phyloP scores from a whole-genome alignment of 2,113 vertebrate genomes.

The Sylvicapra grimmia region DNA sequence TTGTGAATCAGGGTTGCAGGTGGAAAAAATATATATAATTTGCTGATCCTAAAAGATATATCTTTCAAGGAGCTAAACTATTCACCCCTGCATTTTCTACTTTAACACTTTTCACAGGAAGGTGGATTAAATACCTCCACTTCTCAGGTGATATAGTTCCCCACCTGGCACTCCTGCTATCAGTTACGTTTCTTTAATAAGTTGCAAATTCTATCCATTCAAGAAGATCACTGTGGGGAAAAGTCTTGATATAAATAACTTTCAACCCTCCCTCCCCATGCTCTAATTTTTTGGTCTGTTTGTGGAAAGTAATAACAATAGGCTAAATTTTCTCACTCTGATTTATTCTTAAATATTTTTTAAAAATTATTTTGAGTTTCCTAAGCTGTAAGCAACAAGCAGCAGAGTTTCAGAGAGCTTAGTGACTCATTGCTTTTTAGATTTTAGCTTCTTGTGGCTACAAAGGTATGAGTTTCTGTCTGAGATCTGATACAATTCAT shows the following conservation, averaged over 20 bases:
- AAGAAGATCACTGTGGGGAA: neutral
- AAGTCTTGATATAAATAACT: neutral
- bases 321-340: neutral
- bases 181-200: neutral
- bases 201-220: conserved; percentile 11
- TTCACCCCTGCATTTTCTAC: conserved; percentile 20
- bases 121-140: neutral
- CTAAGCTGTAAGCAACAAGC: neutral
- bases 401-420: neutral
- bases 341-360: neutral
- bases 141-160: neutral
- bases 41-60: conserved; percentile 49
- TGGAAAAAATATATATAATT: conserved; percentile 53
- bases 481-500: neutral
- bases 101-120: conserved; percentile 41
- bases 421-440: neutral
- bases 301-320: neutral
- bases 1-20: conserved; percentile 30
- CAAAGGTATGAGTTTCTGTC: neutral
- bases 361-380: neutral
- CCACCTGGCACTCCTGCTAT: neutral
- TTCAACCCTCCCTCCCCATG: neutral
- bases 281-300: neutral
- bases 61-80: conserved; percentile 35
- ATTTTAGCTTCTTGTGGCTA: neutral